Conservation (phyloP, 2,797 vertebrate genomes). For the Champsocephalus gunnari region DNA sequence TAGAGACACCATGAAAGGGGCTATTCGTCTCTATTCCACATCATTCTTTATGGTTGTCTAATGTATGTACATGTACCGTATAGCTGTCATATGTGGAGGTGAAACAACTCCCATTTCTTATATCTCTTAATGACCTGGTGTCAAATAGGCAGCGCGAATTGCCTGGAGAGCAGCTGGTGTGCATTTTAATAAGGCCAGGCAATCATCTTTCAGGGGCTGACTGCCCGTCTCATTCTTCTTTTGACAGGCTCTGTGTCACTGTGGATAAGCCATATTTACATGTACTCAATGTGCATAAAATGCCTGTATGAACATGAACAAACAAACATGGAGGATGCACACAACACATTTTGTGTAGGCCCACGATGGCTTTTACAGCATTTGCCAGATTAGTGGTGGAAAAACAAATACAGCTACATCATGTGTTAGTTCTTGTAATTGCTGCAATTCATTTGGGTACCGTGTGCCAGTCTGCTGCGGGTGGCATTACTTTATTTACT, state of each 20-base stretch:
- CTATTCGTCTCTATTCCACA: background rate
- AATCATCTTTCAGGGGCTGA: slow-evolving; percentile 61
- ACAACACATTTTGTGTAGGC: slow-evolving; percentile 15
- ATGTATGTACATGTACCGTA: slow-evolving; percentile 54
- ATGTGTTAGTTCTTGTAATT: slow-evolving; percentile 65
- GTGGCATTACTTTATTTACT: slow-evolving; percentile 74
- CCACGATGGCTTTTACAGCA: slow-evolving; percentile 1
- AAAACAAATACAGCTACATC: slow-evolving; percentile 49
- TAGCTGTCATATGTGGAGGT: slow-evolving; percentile 46
- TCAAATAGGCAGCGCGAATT: slow-evolving; percentile 62
- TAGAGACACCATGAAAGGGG: slow-evolving; percentile 20
- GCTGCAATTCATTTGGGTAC: slow-evolving; percentile 69
- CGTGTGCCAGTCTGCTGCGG: slow-evolving; percentile 63
- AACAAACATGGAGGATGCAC: slow-evolving; percentile 37
- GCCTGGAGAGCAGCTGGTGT: slow-evolving; percentile 73
- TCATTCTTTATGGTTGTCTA: slow-evolving; percentile 17
- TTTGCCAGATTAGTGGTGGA: slow-evolving; percentile 32
- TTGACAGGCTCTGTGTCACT: slow-evolving; percentile 38
- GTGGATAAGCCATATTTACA: slow-evolving; percentile 48
- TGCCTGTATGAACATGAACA: slow-evolving; percentile 23
- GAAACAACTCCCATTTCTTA: slow-evolving; percentile 64
- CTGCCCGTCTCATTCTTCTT: slow-evolving; percentile 54
- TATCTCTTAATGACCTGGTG: slow-evolving; percentile 67
- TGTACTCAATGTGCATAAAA: slow-evolving; percentile 53
- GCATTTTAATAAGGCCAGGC: slow-evolving; percentile 71